phyloP scores from a whole-genome alignment of 2,113 vertebrate genomes.

The Panthera tigris region DNA sequence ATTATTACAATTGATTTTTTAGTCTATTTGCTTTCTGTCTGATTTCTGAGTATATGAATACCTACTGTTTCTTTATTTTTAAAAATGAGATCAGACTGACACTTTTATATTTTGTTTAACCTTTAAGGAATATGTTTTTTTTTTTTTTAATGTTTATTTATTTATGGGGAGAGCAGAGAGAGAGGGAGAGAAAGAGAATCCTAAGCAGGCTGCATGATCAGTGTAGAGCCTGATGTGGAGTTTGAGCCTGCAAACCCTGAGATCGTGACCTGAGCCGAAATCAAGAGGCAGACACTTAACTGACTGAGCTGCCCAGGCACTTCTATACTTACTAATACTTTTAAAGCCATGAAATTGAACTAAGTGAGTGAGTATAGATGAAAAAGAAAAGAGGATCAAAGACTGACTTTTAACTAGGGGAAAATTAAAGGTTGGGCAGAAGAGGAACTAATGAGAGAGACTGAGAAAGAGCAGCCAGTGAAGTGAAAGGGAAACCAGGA shows the following conservation, averaged over 20 bases:
- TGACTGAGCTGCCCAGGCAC: too few relatives aligned
- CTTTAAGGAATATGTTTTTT: too few relatives aligned
- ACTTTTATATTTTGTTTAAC: neutral
- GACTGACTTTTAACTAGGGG: neutral
- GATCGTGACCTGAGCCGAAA: too few relatives aligned
- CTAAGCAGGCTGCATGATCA: too few relatives aligned
- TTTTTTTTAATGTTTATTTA: too few relatives aligned
- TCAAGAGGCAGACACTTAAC: too few relatives aligned
- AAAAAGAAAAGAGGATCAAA: neutral
- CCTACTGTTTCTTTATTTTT: neutral
- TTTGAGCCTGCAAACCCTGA: too few relatives aligned
- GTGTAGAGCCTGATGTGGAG: too few relatives aligned
- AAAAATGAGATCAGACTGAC: neutral
- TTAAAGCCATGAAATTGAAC: neutral
- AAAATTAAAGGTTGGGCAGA: neutral
- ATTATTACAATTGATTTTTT: neutral
- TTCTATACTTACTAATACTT: neutral
- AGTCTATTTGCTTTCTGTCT: neutral
- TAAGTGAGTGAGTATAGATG: neutral
- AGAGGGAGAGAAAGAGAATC: too few relatives aligned
- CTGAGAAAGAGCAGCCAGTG: neutral
- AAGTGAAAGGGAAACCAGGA: neutral
- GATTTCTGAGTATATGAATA: neutral
- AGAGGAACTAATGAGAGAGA: neutral
- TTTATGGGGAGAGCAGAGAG: too few relatives aligned